phyloP scores from a whole-genome alignment of 1,140 invertebrate species.

The Idris sp. region DNA sequence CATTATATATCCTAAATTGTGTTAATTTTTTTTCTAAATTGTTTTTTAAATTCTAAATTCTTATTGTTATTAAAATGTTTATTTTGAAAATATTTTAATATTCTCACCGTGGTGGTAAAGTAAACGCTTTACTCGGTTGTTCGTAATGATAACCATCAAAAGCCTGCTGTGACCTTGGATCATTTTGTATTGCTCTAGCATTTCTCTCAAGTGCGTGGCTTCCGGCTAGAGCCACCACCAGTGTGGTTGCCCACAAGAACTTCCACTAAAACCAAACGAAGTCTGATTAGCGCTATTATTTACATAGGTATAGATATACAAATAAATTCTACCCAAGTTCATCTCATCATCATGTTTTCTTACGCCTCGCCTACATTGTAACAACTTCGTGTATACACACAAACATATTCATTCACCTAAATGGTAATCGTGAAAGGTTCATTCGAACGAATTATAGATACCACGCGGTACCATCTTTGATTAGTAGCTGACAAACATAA shows the following conservation, averaged over 20 bases:
- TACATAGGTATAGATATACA: no score
- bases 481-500: constrained; percentile 57
- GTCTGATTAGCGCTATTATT: background rate
- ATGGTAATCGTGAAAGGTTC: constrained; percentile 71
- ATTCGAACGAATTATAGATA: constrained; percentile 52
- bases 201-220: constrained; percentile 65
- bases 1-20: no score
- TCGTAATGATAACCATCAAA: constrained; percentile 72
- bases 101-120: constrained; percentile 68
- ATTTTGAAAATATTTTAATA: no score
- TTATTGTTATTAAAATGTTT: no score
- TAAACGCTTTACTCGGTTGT: constrained; percentile 64
- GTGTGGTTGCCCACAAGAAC: constrained; percentile 67
- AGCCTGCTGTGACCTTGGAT: constrained; percentile 60
- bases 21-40: no score
- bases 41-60: no score
- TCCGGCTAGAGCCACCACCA: constrained; percentile 69
- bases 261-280: constrained; percentile 66
- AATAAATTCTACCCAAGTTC: constrained; percentile 17
- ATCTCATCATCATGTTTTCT: constrained; percentile 46
- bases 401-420: constrained; percentile 53
- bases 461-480: constrained; percentile 58
- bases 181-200: constrained; percentile 70
- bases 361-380: constrained; percentile 70
- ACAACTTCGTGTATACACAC: constrained; percentile 20